Percentiles rank a stretch among this genome's conserved stretches.
phyloP scores from a whole-genome alignment of 2,113 vertebrate genomes.

The Noctilio leporinus region DNA sequence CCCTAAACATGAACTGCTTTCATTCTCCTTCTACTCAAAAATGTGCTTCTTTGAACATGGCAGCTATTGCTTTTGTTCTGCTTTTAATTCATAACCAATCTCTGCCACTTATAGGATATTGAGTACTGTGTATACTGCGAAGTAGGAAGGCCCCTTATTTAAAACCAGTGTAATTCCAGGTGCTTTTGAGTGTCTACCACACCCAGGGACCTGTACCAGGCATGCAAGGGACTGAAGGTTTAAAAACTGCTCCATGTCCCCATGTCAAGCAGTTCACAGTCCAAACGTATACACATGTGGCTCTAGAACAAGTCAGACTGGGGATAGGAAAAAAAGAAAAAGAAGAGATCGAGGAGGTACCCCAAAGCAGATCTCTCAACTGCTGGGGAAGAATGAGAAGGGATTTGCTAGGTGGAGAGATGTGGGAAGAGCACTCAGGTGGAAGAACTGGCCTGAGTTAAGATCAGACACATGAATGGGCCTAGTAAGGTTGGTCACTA shows the following conservation, averaged over 20 bases:
- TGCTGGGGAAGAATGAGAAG: not conserved
- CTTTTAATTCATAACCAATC: not conserved
- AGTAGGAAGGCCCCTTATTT: not conserved
- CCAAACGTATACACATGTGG: not conserved
- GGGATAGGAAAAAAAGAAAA: not conserved
- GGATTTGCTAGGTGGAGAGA: not conserved
- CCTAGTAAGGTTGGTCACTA: not conserved
- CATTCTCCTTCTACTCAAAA: not conserved
- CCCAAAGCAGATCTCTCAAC: not conserved
- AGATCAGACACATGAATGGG: fast-evolving
- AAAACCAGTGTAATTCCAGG: not conserved
- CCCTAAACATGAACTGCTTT: not conserved
- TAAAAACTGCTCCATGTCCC: not conserved
- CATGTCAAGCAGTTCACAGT: not conserved
- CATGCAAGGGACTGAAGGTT: not conserved
- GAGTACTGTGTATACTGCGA: not conserved
- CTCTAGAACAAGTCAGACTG: not conserved
- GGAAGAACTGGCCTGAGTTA: not conserved
- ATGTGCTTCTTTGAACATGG: not conserved
- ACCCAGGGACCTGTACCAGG: not conserved
- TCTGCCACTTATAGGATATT: not conserved
- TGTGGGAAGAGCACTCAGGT: not conserved
- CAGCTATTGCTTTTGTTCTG: not conserved
- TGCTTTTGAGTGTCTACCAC: not conserved
- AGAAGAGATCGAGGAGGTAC: not conserved